Percentiles rank a stretch among this genome's conserved stretches.
Evolutionary conservation across 2,888 invertebrate genomes (phyloP).

Genomic region (Campoplex capitator): DNA sequence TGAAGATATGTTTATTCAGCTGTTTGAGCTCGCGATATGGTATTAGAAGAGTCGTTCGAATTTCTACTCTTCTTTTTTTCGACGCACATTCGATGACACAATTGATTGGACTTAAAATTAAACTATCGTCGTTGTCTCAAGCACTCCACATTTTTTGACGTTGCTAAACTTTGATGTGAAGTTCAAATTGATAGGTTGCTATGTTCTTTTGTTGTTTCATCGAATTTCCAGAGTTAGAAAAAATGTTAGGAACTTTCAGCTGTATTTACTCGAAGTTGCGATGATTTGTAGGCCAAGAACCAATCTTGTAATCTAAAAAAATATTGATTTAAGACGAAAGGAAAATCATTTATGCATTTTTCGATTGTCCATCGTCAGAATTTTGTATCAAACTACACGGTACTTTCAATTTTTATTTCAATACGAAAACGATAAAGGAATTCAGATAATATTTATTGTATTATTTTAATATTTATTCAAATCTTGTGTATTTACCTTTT

Average conservation of each 20-base stretch:
- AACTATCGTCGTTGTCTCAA: neutral
- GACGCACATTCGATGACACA: neutral
- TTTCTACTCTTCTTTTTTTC: neutral
- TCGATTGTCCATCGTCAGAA: neutral
- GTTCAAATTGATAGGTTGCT: neutral
- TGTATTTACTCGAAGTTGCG: neutral
- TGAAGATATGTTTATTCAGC: neutral
- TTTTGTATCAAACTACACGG: neutral
- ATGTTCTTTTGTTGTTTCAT: neutral
- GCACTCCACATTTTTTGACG: neutral
- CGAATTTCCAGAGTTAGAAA: no score
- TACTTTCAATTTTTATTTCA: neutral
- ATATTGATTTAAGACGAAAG: neutral
- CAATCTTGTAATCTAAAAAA: conserved; percentile 17
- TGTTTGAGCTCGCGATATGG: neutral
- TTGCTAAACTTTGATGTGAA: neutral
- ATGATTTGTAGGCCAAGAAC: neutral
- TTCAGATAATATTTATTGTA: neutral
- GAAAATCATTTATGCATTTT: neutral
- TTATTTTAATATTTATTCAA: neutral
- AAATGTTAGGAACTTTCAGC: neutral
- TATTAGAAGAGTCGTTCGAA: neutral
- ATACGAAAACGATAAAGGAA: neutral
- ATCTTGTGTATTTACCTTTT: conserved; percentile 4
- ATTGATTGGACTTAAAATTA: neutral